These are phyloP conservation scores for Callipepla californica DNA, from an alignment of 2,113 vertebrate genomes.

Conservation along the genomic window DNA sequence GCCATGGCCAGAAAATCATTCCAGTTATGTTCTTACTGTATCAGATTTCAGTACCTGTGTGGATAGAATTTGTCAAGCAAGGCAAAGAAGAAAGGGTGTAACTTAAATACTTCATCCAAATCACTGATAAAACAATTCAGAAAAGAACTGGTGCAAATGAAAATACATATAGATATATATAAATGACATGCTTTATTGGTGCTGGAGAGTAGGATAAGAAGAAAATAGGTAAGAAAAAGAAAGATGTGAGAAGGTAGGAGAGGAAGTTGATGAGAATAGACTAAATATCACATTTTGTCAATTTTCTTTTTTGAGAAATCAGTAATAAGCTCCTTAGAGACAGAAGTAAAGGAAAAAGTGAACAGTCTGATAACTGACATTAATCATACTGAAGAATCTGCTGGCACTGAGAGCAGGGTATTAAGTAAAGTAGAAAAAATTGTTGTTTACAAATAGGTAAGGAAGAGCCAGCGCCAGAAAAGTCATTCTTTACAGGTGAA, in stretches of 20 bases:
- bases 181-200: background rate
- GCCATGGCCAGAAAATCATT: background rate
- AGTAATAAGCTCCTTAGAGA: background rate
- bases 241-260: background rate
- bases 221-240: background rate
- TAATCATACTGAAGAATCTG: background rate
- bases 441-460: background rate
- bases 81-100: background rate
- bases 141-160: background rate
- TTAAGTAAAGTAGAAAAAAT: background rate
- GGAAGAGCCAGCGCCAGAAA: background rate
- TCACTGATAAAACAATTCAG: background rate
- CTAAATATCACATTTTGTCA: background rate
- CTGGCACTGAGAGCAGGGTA: background rate
- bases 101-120: background rate
- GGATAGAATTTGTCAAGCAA: background rate
- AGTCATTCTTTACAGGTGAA: background rate
- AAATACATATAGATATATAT: background rate
- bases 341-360: background rate
- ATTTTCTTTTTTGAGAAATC: constrained; percentile 8
- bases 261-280: background rate
- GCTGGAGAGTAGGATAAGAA: background rate
- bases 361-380: background rate
- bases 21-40: background rate
- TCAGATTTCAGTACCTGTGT: background rate